A percentile compares a stretch with the other conserved stretches of the same genome.
Evolutionary conservation across 1,140 invertebrate species (phyloP).

Genomic region (Drosophila lini): DNA sequence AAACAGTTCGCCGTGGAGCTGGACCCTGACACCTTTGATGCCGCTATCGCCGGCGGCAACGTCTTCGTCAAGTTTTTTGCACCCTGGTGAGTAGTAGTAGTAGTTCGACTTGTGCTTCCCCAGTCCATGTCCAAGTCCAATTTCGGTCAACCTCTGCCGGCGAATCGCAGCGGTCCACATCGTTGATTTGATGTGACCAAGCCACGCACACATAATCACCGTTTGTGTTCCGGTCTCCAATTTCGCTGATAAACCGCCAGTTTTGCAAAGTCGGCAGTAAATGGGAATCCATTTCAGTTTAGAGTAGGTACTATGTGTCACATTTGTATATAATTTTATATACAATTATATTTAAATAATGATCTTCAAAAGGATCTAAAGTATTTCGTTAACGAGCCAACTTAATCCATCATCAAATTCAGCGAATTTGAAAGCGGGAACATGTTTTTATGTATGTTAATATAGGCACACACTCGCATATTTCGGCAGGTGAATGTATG

Average conservation of each 20-base stretch:
- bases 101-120: not conserved
- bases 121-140: slow-evolving; percentile 5
- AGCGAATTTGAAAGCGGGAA: not conserved
- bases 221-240: slow-evolving; percentile 1
- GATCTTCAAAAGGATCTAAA: not conserved
- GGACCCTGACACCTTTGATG: slow-evolving; percentile 87
- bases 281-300: not conserved
- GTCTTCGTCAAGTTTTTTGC: slow-evolving; percentile 92
- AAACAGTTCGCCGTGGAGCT: slow-evolving; percentile 67
- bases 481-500: slow-evolving; percentile 1
- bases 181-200: slow-evolving; percentile 16
- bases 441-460: slow-evolving; percentile 7
- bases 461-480: not conserved
- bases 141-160: slow-evolving; percentile 23
- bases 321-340: not conserved
- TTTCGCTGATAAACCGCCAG: not conserved
- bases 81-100: slow-evolving; percentile 87
- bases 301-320: not conserved
- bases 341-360: too few relatives aligned
- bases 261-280: not conserved
- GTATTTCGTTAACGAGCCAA: not conserved
- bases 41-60: slow-evolving; percentile 87
- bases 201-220: slow-evolving; percentile 41
- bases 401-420: not conserved
- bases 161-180: slow-evolving; percentile 37